These are phyloP conservation scores for Chirona hameri DNA, from an alignment of 2,888 invertebrate species.

Conservation along the genomic window DNA sequence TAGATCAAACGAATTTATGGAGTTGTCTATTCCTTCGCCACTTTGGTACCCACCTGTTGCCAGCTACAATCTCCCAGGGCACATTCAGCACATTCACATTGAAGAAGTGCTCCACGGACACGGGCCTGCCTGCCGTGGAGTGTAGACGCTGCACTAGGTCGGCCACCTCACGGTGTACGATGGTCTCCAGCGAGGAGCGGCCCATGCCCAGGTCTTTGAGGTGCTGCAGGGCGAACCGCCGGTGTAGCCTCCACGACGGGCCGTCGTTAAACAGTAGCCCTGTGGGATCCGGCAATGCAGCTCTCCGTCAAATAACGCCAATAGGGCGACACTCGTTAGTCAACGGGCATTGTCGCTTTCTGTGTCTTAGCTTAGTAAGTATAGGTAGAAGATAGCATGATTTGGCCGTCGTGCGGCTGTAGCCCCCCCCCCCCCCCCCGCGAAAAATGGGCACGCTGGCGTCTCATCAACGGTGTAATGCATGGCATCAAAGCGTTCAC, in stretches of 20 bases:
- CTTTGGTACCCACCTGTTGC: neutral
- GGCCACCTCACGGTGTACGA: neutral
- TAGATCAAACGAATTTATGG: no score
- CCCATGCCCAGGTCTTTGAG: neutral
- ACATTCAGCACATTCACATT: neutral
- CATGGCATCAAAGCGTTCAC: no score
- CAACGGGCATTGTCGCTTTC: no score
- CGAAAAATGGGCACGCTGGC: no score
- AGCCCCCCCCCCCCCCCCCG: no score
- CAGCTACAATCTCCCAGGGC: neutral
- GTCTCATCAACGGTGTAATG: no score
- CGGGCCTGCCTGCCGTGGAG: neutral
- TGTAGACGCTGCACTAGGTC: neutral
- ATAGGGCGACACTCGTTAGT: no score
- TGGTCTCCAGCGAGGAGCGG: neutral
- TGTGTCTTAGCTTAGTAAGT: no score
- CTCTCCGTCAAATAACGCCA: no score
- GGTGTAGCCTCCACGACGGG: neutral
- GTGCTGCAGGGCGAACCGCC: neutral
- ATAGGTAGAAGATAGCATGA: no score
- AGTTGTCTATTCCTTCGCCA: no score
- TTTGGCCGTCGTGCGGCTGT: no score
- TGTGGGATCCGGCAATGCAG: neutral
- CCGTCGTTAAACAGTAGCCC: neutral
- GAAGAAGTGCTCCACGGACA: neutral